Conservation (phyloP, 2,888 invertebrate genomes). For the Spisula solida region DNA sequence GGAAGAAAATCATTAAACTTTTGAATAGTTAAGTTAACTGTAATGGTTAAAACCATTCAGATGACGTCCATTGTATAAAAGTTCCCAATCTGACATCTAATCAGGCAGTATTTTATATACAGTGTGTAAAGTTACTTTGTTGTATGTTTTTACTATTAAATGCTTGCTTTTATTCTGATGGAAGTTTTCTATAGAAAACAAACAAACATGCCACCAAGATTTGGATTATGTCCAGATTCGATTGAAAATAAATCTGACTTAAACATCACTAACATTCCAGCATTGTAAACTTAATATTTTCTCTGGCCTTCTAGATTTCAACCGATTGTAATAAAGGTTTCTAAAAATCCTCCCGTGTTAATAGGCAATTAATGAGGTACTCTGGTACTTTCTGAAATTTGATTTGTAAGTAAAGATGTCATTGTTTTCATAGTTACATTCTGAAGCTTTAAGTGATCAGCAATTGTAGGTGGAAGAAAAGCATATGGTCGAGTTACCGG, state of each 20-base stretch:
- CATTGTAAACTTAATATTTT: conserved; percentile 20
- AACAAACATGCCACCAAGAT: conserved; percentile 18
- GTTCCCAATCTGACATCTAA: background rate
- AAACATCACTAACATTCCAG: conserved; percentile 15
- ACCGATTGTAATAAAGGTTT: conserved; percentile 4
- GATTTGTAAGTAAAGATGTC: conserved; percentile 46
- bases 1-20: too few relatives aligned
- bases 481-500: conserved; percentile 25
- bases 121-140: background rate
- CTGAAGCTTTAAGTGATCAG: conserved; percentile 17
- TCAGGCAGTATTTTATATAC: background rate
- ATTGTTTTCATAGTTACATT: conserved; percentile 42
- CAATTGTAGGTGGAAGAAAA: conserved; percentile 28
- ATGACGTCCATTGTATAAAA: background rate
- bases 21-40: background rate
- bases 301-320: conserved; percentile 14
- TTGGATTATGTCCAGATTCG: conserved; percentile 23
- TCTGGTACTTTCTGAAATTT: conserved; percentile 21
- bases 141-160: conserved; percentile 3
- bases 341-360: background rate
- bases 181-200: conserved; percentile 6
- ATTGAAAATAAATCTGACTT: conserved; percentile 25
- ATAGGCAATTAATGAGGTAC: conserved; percentile 10
- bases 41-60: background rate
- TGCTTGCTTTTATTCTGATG: background rate